A percentile compares a stretch with the other conserved stretches of the same genome.
These are phyloP conservation scores for Pseudorasbora parva DNA, from an alignment of 2,113 vertebrate genomes.

Conservation along the genomic window DNA sequence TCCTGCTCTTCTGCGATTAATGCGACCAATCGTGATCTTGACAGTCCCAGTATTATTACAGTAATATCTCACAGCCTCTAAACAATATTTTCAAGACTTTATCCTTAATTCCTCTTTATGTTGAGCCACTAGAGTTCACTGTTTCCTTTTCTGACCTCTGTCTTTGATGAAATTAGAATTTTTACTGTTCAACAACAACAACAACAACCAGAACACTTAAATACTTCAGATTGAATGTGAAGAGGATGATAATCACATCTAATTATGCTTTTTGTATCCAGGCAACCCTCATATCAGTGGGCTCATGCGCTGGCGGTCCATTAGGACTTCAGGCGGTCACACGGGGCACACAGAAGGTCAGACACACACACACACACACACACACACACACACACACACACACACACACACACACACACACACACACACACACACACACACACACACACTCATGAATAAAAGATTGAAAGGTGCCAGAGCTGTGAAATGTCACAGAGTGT, in stretches of 20 bases:
- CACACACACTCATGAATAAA: conserved; percentile 68
- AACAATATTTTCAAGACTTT: too few species aligned
- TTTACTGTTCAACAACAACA: conserved; percentile 56
- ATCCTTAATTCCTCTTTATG: too few species aligned
- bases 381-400: too few species aligned
- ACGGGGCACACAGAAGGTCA: conserved; percentile 53
- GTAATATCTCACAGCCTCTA: too few species aligned
- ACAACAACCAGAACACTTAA: conserved; percentile 55
- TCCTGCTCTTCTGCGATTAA: too few species aligned
- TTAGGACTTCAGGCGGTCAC: conserved; percentile 42
- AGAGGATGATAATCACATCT: conserved; percentile 76
- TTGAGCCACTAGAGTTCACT: not conserved
- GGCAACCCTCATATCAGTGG: conserved; percentile 72
- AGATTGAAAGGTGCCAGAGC: conserved; percentile 60
- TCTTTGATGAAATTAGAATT: conserved; percentile 32
- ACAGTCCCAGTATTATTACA: too few species aligned
- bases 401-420: too few species aligned
- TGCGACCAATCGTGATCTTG: too few species aligned
- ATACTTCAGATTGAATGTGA: conserved; percentile 65
- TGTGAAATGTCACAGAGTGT: conserved; percentile 77
- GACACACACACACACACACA: not conserved
- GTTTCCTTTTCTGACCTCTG: conserved; percentile 41
- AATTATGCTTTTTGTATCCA: conserved; percentile 83
- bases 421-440: too few species aligned
- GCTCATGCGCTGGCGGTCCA: conserved; percentile 63